Conservation (phyloP, 1,140 invertebrate genomes). For the Oncopodura yosiiana region DNA sequence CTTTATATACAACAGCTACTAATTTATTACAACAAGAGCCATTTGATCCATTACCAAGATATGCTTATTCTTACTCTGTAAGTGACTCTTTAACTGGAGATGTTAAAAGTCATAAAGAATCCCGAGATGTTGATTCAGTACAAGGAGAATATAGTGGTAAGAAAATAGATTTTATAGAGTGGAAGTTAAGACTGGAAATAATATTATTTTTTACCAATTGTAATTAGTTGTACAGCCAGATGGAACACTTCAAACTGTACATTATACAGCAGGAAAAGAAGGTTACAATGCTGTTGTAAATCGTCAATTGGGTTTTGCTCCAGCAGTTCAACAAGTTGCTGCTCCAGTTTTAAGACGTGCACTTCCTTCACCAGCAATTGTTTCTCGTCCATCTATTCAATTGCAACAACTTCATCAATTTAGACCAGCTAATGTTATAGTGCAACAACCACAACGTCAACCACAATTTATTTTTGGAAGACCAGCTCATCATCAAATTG, state of each 20-base stretch:
- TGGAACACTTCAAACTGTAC: conserved; percentile 47
- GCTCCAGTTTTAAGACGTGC: conserved; percentile 5
- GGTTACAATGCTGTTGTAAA: conserved; percentile 43
- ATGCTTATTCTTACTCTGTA: conserved; percentile 20
- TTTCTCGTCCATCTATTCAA: background rate
- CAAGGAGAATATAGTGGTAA: conserved; percentile 45
- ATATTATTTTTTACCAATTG: background rate
- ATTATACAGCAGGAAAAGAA: conserved; percentile 45
- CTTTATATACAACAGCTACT: background rate
- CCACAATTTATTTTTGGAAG: background rate
- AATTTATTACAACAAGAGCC: conserved; percentile 9
- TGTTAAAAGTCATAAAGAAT: conserved; percentile 43
- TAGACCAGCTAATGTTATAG: background rate
- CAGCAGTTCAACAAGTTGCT: no score
- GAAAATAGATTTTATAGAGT: conserved; percentile 7
- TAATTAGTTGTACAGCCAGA: conserved; percentile 42
- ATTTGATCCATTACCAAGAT: conserved; percentile 1
- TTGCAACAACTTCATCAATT: background rate
- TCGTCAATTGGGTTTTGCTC: conserved; percentile 8
- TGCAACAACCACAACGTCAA: conserved; percentile 10
- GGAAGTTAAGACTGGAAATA: background rate
- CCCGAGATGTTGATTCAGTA: conserved; percentile 43
- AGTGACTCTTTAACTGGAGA: conserved; percentile 41
- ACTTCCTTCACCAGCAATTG: background rate
- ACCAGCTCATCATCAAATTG: background rate